Evolutionary conservation across 2,888 invertebrate species (phyloP), one percentile per base, ranked within the genome.

Genomic region (Hedya salicella): DNA sequence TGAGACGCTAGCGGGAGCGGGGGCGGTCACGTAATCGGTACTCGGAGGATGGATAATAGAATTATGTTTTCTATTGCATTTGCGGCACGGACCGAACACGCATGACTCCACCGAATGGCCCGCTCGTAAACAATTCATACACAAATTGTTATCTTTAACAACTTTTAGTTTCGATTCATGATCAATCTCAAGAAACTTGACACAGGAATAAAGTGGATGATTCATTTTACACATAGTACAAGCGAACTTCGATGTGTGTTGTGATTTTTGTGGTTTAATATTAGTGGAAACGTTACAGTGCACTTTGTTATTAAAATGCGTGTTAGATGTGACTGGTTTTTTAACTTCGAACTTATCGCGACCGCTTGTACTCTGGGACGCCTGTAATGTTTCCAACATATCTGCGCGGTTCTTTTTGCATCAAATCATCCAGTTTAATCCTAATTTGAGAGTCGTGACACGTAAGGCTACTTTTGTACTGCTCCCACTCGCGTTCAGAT

Each of bases 31-130:
- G 16, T 48, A 4, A 21, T 6, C 9, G 13, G 8, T 1, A 8
- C n/a, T 9, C 14, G 11, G 14, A n/a, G 16, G 30, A 61, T 68
- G 67, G 17, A 69, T 21, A 40, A 65, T 39, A 3, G 49, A 64
- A 14, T 70, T 70, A 44, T 70, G 70, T 62, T 68, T 70, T 32
- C 21, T 13, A 6, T 62, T 49, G 49, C 70, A 72, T 17, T 59
- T 30, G 56, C 61, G 64, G 25, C 70, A 72, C 3, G 70, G 65
- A 2, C 69, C 68, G 25, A 67, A 56, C 30, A 32, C 19, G 52
- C 68, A 68, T 11, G 11, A 3, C 3, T 50, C 14, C 3, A 16
- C 1, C 3, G 39, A 8, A n/a, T 64, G 68, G 11, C 63, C 60
- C 8, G 19, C 1, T 8, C 68, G 68, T 4, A 68, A 44, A 39